Conservation (phyloP, 1,140 invertebrate species). For the Penaeus japonicus region DNA sequence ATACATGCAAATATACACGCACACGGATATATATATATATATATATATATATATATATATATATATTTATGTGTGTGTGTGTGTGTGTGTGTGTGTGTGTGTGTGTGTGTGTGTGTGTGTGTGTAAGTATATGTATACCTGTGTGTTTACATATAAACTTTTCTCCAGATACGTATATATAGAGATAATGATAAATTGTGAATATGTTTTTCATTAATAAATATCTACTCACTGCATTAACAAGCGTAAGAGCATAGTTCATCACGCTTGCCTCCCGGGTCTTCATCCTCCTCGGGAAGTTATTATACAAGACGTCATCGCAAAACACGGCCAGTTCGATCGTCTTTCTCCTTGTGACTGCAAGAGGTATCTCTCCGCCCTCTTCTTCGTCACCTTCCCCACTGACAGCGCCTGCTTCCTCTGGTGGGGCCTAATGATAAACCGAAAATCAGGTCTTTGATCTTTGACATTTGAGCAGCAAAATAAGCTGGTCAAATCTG, state of each 20-base stretch:
- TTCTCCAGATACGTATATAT: neutral
- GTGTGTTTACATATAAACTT: neutral
- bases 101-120: neutral
- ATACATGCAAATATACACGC: neutral
- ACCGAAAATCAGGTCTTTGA: no score
- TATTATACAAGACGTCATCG: conserved; percentile 10
- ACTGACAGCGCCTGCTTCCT: neutral
- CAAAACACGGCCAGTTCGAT: conserved; percentile 39
- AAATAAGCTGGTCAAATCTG: no score
- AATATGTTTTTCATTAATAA: neutral
- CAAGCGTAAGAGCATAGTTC: conserved; percentile 32
- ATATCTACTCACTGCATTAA: conserved; percentile 39
- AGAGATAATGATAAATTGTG: no score
- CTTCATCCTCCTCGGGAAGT: conserved; percentile 17
- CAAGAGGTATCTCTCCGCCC: neutral
- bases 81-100: neutral
- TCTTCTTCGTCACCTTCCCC: neutral
- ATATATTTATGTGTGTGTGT: neutral
- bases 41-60: neutral
- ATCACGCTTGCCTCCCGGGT: neutral
- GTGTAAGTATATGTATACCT: neutral
- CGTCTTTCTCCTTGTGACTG: neutral
- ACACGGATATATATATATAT: neutral
- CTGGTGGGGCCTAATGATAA: no score
- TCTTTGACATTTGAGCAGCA: no score